Evolutionary conservation across 2,888 invertebrate species (phyloP).

Genomic region (Meiosimyza decipiens): DNA sequence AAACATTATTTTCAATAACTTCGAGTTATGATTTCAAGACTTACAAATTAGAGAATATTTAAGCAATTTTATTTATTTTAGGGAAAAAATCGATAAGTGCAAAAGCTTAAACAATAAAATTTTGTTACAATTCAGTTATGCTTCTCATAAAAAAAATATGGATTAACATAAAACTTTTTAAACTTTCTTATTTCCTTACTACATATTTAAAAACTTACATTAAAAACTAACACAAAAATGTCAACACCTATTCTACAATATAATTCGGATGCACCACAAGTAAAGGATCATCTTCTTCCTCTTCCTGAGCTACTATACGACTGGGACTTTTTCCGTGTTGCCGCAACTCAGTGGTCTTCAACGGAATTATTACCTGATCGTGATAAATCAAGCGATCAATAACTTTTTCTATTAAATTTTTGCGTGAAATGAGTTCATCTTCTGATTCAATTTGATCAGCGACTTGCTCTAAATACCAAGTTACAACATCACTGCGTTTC

Average conservation of each 20-base stretch:
- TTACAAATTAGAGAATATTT: no score
- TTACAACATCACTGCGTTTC: constrained; percentile 83
- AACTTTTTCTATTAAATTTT: constrained; percentile 91
- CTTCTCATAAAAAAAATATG: not conserved
- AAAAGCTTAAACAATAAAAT: not conserved
- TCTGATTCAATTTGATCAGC: constrained; percentile 90
- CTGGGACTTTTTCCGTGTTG: constrained; percentile 44
- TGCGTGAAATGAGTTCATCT: constrained; percentile 88
- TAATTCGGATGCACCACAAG: constrained; percentile 97
- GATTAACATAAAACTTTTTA: constrained; percentile 2
- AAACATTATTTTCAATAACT: no score
- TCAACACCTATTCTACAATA: constrained; percentile 73
- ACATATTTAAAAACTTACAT: constrained; percentile 28
- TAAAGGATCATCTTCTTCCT: constrained; percentile 76
- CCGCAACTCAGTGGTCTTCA: constrained; percentile 60
- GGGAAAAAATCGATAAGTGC: not conserved
- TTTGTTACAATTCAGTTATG: not conserved
- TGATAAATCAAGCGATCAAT: constrained; percentile 90
- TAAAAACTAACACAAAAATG: not conserved
- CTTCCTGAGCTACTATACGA: constrained; percentile 43
- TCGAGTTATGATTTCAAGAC: no score
- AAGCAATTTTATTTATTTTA: not conserved
- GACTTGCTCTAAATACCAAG: constrained; percentile 93
- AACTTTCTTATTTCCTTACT: constrained; percentile 28
- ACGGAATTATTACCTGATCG: constrained; percentile 66